These are phyloP conservation scores for Calcarius lapponicus DNA, from an alignment of 2,797 vertebrate genomes.

Conservation along the genomic window DNA sequence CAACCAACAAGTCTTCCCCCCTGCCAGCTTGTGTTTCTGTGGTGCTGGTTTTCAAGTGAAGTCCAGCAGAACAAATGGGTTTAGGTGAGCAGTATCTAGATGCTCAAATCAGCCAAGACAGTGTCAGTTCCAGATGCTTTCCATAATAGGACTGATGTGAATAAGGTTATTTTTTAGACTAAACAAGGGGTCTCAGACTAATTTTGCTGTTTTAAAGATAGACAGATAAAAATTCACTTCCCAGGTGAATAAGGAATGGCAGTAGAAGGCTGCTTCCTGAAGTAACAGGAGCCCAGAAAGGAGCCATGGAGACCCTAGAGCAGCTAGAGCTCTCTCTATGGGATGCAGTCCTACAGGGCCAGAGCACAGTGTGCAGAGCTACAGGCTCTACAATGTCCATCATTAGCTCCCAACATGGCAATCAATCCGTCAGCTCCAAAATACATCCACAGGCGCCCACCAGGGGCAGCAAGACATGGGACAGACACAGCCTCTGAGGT, in stretches of 20 bases:
- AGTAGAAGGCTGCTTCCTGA: not conserved
- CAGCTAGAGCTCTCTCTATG: not conserved
- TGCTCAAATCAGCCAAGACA: not conserved
- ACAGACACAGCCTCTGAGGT: not conserved
- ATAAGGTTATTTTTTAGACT: not conserved
- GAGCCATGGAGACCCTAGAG: not conserved
- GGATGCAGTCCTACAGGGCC: not conserved
- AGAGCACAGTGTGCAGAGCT: not conserved
- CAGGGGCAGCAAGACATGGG: accelerated
- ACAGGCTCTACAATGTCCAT: not conserved
- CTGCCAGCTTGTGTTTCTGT: not conserved
- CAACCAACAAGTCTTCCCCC: not conserved
- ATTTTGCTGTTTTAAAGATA: not conserved
- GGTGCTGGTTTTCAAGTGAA: not conserved
- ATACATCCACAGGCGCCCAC: not conserved
- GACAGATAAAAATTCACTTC: not conserved
- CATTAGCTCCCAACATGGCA: not conserved
- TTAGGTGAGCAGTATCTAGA: not conserved
- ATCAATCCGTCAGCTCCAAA: not conserved
- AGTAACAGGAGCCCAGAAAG: not conserved
- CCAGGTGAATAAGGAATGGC: not conserved
- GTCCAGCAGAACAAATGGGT: not conserved
- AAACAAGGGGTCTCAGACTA: not conserved
- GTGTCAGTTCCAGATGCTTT: not conserved
- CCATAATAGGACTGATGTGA: not conserved